Conservation (phyloP, 2,888 invertebrate species). For the Chloroclysta siterata region DNA sequence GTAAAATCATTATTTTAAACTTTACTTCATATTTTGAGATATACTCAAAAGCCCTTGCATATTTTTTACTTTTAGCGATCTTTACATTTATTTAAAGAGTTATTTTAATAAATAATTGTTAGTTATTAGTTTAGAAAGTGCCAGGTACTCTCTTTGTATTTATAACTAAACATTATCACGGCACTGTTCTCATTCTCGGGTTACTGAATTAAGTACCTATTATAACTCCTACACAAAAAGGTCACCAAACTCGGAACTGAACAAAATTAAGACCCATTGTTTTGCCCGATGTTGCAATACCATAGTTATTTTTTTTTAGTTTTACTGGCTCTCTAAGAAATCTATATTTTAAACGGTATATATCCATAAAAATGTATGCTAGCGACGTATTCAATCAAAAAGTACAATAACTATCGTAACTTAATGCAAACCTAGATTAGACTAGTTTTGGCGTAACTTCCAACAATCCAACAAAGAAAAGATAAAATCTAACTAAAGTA, state of each 20-base stretch:
- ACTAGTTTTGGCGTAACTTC: no score
- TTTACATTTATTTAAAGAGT: no score
- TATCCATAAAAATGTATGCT: no score
- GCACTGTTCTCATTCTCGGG: constrained; percentile 48
- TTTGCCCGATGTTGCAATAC: constrained; percentile 69
- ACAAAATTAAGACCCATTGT: constrained; percentile 79
- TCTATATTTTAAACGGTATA: no score
- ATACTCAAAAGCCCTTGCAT: not conserved
- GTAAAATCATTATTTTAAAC: no score
- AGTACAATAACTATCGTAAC: no score
- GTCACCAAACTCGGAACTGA: constrained; percentile 68
- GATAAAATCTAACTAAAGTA: not conserved
- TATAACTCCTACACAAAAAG: constrained; percentile 59
- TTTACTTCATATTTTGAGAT: no score
- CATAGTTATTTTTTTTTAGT: constrained; percentile 11
- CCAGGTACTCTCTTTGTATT: not conserved
- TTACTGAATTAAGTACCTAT: constrained; percentile 42
- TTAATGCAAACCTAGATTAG: no score
- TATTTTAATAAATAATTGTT: not conserved
- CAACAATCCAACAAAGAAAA: not conserved
- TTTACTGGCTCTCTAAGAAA: no score
- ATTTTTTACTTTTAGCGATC: not conserved
- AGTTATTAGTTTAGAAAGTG: not conserved
- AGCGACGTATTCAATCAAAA: no score
- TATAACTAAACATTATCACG: constrained; percentile 40